Base-by-base conservation (phyloP, 2,888 invertebrate genomes). In the Mesorhabditis spiculigera region DNA sequence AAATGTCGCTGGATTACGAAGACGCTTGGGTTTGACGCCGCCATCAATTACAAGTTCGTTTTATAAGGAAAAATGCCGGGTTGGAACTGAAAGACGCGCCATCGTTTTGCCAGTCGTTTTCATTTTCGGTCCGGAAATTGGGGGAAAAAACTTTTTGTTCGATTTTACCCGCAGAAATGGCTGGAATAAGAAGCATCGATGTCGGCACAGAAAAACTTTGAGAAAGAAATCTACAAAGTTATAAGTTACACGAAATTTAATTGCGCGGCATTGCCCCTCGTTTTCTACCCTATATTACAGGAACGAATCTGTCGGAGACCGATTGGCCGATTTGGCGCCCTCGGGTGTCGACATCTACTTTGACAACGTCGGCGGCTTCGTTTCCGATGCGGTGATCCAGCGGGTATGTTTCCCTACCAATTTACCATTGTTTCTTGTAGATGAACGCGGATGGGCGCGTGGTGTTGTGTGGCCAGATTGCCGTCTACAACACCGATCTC, bases 291-390 rank as follows among this genome's bases (percentile, higher is more conserved):
- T 43, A 5, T 65, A 8, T 28, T 63, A 73, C 67, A 73, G 73
- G 69, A 63, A 79, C 5, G 84, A 86, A 28, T 73, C 86, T 68
- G 78, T 87, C 4, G 65, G 72, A 13, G 76, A 80, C 4, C 76
- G 77, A 62, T 69, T 87, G 67, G 72, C 72, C 41, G 75, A 80
- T 50, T 16, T 75, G 4, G 87, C 87, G 72, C 86, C 87, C 4
- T 74, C 81, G 62, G 87, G 87, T 10, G 78, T 87, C 4, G 83
- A 87, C 77, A 80, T 85, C 13, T 87, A 87, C 75, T 87, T 87
- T 83, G 87, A 87, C 76, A 87, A 87, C 81, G 87, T 87, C 43
- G 87, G 87, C 4, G 87, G 87, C 2, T 77, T 78, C 8, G 81
- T 87, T 16, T 87, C 86, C 72, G 83, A 87, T 73, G 75, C 72